These are phyloP conservation scores for Edolisoma coerulescens DNA, from an alignment of 2,113 vertebrate genomes.

Conservation along the genomic window DNA sequence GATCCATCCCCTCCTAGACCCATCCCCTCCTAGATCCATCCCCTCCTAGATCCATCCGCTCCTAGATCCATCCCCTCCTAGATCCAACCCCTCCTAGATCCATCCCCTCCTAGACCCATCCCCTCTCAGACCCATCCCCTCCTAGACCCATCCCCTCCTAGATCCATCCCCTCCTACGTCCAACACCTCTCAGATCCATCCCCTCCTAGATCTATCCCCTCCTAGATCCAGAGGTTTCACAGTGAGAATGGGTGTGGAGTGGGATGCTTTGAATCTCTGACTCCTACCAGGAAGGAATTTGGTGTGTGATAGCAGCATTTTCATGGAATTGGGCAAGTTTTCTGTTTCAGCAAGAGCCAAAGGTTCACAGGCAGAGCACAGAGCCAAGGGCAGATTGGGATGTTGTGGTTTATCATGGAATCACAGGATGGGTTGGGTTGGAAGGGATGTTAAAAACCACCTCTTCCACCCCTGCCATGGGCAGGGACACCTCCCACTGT, in stretches of 20 bases:
- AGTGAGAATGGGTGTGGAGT: not conserved
- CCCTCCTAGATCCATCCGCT: not conserved
- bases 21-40: not conserved
- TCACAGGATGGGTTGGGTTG: not conserved
- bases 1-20: not conserved
- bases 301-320: not conserved
- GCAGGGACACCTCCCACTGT: rapidly evolving
- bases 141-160: not conserved
- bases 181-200: not conserved
- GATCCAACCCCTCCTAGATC: not conserved
- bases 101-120: not conserved
- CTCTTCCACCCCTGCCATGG: not conserved
- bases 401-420: not conserved
- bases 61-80: not conserved
- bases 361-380: not conserved
- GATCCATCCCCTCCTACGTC: not conserved
- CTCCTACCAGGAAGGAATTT: not conserved
- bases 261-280: not conserved
- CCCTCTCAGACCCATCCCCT: not conserved
- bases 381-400: not conserved
- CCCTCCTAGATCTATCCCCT: not conserved
- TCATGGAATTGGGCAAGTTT: not conserved
- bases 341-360: not conserved
- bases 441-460: not conserved
- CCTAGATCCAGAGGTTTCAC: not conserved